phyloP scores from a whole-genome alignment of 2,888 invertebrate genomes.

The Drosophila fungiperda region DNA sequence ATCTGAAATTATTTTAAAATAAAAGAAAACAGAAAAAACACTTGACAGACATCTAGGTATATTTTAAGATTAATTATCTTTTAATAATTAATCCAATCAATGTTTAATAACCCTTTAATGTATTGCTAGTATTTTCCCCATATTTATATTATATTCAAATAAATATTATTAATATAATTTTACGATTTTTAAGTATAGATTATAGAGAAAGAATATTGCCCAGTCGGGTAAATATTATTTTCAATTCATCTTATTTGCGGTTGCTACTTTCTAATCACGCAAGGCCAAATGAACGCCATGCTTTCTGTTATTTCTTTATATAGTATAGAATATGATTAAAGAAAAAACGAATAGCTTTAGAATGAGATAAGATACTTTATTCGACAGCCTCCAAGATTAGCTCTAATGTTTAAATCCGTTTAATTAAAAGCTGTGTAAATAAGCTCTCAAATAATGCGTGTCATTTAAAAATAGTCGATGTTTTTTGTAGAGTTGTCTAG shows the following conservation, averaged over 20 bases:
- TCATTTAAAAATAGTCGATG: conserved; percentile 3
- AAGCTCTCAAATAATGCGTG: conserved; percentile 8
- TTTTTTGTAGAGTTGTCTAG: not conserved
- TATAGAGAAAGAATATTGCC: conserved; percentile 8
- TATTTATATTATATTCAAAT: not conserved
- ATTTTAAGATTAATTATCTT: not conserved
- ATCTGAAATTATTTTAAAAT: not conserved
- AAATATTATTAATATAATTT: not conserved
- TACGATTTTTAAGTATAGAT: not conserved
- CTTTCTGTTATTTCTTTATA: conserved; percentile 35
- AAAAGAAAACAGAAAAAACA: not conserved
- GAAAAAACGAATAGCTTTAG: conserved; percentile 51
- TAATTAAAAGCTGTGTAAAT: conserved; percentile 40
- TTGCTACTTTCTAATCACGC: conserved; percentile 16
- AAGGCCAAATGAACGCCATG: conserved; percentile 50
- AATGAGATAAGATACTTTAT: conserved; percentile 65
- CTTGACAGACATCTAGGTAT: not conserved
- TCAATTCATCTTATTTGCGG: conserved; percentile 23
- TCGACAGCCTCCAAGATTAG: conserved; percentile 21
- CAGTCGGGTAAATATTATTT: not conserved
- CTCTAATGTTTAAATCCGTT: conserved; percentile 38
- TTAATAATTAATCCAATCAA: not conserved
- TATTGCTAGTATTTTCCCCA: not conserved
- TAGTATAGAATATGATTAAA: conserved; percentile 35
- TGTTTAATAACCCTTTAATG: no score